A percentile compares a stretch with the other conserved stretches of the same genome.
These are phyloP conservation scores for Catagonus wagneri DNA, from an alignment of 2,113 vertebrate genomes.

Conservation along the genomic window DNA sequence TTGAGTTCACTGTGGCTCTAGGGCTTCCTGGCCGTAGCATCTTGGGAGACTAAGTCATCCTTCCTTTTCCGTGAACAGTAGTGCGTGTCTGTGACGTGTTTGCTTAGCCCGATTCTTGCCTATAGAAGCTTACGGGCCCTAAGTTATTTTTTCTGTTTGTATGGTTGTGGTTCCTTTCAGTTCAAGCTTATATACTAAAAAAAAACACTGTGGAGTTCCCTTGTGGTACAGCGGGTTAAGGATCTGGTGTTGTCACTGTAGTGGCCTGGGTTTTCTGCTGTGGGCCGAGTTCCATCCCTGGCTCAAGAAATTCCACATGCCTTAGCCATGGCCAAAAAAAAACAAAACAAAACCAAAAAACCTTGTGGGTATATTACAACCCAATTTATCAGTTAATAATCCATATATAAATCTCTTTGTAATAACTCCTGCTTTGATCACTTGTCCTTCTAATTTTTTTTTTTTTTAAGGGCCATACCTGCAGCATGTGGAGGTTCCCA, in stretches of 20 bases:
- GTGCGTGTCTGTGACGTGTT: not conserved
- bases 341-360: not conserved
- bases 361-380: not conserved
- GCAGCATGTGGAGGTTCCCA: too few species aligned
- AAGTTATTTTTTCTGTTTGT: not conserved
- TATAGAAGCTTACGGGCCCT: not conserved
- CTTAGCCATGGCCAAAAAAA: not conserved
- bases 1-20: not conserved
- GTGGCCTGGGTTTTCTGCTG: too few species aligned
- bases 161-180: not conserved
- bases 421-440: not conserved
- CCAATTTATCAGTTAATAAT: not conserved
- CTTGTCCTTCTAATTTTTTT: too few species aligned
- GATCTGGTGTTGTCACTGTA: too few species aligned
- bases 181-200: not conserved
- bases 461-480: too few species aligned
- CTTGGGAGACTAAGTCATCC: not conserved
- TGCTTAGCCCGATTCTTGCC: not conserved
- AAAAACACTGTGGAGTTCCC: not conserved
- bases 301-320: too few species aligned
- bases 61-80: not conserved
- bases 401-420: not conserved
- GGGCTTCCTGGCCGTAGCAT: not conserved
- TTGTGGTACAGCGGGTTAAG: too few species aligned
- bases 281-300: too few species aligned